Conservation (phyloP, 2,888 invertebrate species). For the Creontiades dilutus region DNA sequence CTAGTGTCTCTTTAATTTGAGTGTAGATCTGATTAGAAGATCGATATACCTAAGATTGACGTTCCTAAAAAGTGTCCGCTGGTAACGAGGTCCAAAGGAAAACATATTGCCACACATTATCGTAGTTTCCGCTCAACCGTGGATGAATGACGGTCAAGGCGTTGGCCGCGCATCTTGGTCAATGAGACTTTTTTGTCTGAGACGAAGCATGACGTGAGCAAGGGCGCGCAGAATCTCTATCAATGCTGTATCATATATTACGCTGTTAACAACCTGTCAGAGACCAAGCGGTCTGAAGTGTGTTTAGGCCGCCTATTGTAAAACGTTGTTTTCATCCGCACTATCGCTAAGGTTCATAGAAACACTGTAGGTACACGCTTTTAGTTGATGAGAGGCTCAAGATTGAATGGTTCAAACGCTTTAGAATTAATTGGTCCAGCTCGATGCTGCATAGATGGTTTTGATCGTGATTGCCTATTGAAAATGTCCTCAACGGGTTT, state of each 20-base stretch:
- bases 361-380: neutral
- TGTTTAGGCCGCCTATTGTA: neutral
- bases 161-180: constrained; percentile 24
- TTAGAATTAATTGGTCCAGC: neutral
- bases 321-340: neutral
- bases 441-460: neutral
- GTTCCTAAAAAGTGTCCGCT: neutral
- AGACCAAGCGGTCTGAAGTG: neutral
- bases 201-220: neutral
- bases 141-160: constrained; percentile 22
- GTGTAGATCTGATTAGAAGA: no score
- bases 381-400: no score
- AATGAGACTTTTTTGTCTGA: constrained; percentile 2
- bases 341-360: neutral
- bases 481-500: neutral
- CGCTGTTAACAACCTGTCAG: constrained; percentile 20
- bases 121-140: neutral
- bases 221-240: constrained; percentile 5
- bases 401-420: constrained; percentile 16
- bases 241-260: constrained; percentile 23
- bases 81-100: neutral
- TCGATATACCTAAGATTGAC: no score
- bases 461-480: neutral
- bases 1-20: no score
- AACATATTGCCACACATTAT: neutral